phyloP scores from a whole-genome alignment of 2,888 invertebrate genomes.

The Mythimna ferrago region DNA sequence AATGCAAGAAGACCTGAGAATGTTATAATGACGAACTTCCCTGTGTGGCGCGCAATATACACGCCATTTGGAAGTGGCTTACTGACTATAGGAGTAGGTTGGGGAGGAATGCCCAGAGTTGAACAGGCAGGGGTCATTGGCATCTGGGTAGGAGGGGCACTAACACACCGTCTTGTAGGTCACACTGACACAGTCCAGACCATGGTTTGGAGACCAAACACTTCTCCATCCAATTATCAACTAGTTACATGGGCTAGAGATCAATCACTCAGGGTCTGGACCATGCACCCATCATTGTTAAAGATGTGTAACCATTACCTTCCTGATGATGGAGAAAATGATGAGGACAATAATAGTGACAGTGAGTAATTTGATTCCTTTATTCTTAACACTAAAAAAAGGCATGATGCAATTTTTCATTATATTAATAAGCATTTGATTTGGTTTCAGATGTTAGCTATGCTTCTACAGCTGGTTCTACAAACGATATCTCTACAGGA shows the following conservation, averaged over 20 bases:
- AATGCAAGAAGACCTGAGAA: constrained; percentile 96
- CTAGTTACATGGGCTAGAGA: constrained; percentile 99
- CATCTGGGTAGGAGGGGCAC: constrained; percentile 91
- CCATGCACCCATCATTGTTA: constrained; percentile 95
- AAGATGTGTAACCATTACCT: constrained; percentile 93
- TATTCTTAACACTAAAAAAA: background rate
- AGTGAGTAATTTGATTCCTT: constrained; percentile 73
- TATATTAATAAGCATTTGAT: background rate
- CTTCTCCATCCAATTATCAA: constrained; percentile 93
- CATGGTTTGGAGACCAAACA: constrained; percentile 97
- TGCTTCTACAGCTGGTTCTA: constrained; percentile 84
- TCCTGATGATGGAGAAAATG: constrained; percentile 91
- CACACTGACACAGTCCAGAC: constrained; percentile 98
- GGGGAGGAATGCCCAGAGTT: constrained; percentile 94
- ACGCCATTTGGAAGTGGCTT: constrained; percentile 98
- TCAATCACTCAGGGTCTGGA: constrained; percentile 97
- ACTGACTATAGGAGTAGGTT: constrained; percentile 97
- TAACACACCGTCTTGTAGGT: constrained; percentile 97
- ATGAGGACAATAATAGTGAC: constrained; percentile 89
- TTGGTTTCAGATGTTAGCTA: constrained; percentile 83
- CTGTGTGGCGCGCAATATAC: constrained; percentile 98
- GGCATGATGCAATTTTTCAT: background rate
- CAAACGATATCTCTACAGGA: constrained; percentile 79
- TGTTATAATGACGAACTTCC: constrained; percentile 95
- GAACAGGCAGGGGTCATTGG: constrained; percentile 93